A percentile compares a stretch with the other conserved stretches of the same genome.
Evolutionary conservation across 2,797 vertebrate genomes (phyloP).

Genomic region (Gastrophryne carolinensis): DNA sequence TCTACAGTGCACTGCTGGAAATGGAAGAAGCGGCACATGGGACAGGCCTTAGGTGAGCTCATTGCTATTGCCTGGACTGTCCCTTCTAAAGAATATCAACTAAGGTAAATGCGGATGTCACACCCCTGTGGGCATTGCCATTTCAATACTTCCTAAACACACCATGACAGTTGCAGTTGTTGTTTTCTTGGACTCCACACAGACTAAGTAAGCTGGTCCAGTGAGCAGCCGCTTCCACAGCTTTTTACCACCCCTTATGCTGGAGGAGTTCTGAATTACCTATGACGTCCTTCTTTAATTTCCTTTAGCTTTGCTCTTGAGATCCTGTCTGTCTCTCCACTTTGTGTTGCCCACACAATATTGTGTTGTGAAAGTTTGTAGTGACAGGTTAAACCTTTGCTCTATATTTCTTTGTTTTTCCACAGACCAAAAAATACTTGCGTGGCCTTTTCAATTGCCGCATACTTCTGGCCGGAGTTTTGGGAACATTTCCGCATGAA

Average conservation of each 20-base stretch:
- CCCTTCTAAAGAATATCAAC: too few species aligned
- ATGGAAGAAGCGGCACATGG: too few species aligned
- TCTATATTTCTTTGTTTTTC: background rate
- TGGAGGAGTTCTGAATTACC: background rate
- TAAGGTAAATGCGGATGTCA: too few species aligned
- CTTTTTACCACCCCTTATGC: background rate
- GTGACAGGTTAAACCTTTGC: background rate
- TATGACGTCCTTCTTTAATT: background rate
- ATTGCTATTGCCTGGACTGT: too few species aligned
- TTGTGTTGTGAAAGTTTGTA: background rate
- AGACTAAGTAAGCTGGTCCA: too few species aligned
- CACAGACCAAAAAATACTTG: background rate
- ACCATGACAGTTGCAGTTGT: too few species aligned
- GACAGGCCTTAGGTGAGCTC: too few species aligned
- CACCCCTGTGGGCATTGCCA: too few species aligned
- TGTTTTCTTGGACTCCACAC: background rate
- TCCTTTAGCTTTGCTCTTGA: background rate
- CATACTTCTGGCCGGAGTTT: background rate
- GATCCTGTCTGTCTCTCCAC: background rate
- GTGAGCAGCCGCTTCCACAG: too few species aligned
- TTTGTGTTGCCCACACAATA: too few species aligned
- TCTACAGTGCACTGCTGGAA: too few species aligned
- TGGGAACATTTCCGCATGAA: background rate
- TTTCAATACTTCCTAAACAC: too few species aligned
- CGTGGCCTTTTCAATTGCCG: background rate